Evolutionary conservation across 2,797 vertebrate species (phyloP).

Genomic region (Poeciliopsis presidionis): DNA sequence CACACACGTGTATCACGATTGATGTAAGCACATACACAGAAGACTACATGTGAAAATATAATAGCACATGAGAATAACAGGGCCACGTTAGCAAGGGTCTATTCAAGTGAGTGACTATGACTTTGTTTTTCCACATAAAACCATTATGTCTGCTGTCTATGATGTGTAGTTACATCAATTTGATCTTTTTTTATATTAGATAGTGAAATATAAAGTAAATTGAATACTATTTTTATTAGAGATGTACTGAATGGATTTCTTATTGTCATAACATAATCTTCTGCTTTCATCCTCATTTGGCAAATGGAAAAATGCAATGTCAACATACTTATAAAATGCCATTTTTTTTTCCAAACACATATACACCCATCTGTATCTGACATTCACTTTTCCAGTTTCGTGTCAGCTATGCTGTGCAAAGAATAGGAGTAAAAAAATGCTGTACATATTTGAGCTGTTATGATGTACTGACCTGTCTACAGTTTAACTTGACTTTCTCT

Average conservation of each 20-base stretch:
- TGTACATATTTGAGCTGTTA: background rate
- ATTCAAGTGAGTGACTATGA: background rate
- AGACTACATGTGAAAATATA: constrained; percentile 6
- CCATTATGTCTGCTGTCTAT: background rate
- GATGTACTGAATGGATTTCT: background rate
- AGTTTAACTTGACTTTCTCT: background rate
- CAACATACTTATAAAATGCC: background rate
- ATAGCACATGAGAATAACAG: constrained; percentile 15
- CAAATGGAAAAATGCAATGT: background rate
- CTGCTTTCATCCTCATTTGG: background rate
- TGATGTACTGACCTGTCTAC: background rate
- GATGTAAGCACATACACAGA: constrained; percentile 17
- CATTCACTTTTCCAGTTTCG: background rate
- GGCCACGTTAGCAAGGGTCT: constrained; percentile 5
- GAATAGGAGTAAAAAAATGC: background rate
- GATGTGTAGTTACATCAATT: background rate
- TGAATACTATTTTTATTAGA: background rate
- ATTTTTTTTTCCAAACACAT: background rate
- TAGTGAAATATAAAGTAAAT: background rate
- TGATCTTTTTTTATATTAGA: background rate
- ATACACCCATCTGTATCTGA: background rate
- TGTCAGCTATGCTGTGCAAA: background rate
- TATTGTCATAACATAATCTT: background rate
- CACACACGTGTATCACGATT: constrained; percentile 20
- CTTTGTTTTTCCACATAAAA: background rate